Conservation (phyloP, 2,888 invertebrate genomes). For the Gari tellinella region DNA sequence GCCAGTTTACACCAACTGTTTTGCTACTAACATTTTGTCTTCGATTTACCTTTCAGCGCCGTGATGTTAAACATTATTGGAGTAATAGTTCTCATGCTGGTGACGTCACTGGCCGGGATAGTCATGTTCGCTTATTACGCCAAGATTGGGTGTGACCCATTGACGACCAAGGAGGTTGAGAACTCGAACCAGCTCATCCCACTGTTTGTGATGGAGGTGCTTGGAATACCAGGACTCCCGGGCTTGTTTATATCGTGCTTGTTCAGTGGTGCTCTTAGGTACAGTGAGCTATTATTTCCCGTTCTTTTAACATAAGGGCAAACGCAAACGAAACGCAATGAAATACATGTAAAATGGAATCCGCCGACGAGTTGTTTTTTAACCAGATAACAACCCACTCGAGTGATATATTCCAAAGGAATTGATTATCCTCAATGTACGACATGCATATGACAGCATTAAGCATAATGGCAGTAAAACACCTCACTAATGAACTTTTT, state of each 20-base stretch:
- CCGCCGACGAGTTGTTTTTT: too few species aligned
- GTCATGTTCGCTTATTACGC: conserved; percentile 73
- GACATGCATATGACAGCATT: too few species aligned
- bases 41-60: conserved; percentile 58
- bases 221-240: conserved; percentile 71
- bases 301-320: too few species aligned
- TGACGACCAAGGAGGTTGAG: conserved; percentile 52
- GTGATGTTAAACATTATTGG: conserved; percentile 71
- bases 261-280: conserved; percentile 74
- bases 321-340: too few species aligned
- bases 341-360: too few species aligned
- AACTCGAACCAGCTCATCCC: conserved; percentile 73
- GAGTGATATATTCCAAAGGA: too few species aligned
- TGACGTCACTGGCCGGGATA: conserved; percentile 69
- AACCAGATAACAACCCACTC: too few species aligned
- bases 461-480: too few species aligned
- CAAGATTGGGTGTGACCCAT: conserved; percentile 69
- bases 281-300: background rate
- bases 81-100: conserved; percentile 56
- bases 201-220: conserved; percentile 70
- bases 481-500: too few species aligned
- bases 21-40: too few species aligned
- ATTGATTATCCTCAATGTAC: too few species aligned
- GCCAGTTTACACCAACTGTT: too few species aligned
- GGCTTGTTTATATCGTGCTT: conserved; percentile 73